phyloP scores from a whole-genome alignment of 2,888 invertebrate genomes.

The Meteorus cinctellus region DNA sequence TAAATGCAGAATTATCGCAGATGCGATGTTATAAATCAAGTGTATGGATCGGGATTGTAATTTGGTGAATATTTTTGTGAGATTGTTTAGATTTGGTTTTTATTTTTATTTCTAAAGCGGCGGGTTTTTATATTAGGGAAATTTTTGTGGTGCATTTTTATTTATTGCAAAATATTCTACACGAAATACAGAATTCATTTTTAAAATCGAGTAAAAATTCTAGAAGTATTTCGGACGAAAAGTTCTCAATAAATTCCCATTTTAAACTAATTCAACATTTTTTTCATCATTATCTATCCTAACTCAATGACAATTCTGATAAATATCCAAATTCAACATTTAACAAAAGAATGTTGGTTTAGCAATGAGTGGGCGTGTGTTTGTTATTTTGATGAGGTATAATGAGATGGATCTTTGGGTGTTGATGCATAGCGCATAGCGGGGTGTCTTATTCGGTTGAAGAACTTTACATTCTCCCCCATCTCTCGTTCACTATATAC shows the following conservation, averaged over 20 bases:
- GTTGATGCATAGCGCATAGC: slow-evolving; percentile 73
- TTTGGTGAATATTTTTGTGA: background rate
- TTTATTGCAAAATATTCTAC: too few species aligned
- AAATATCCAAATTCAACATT: slow-evolving; percentile 65
- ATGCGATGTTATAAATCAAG: background rate
- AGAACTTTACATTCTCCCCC: slow-evolving; percentile 52
- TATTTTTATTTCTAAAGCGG: background rate
- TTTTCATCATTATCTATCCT: too few species aligned
- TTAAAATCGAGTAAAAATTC: too few species aligned
- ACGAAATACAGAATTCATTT: too few species aligned
- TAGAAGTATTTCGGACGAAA: too few species aligned
- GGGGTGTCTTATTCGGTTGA: slow-evolving; percentile 63
- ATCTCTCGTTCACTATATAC: background rate
- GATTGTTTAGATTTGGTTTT: background rate
- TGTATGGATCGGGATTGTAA: background rate
- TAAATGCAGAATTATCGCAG: background rate
- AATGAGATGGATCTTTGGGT: slow-evolving; percentile 71
- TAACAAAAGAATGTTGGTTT: slow-evolving; percentile 71
- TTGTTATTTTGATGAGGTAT: slow-evolving; percentile 72
- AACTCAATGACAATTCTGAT: slow-evolving; percentile 65
- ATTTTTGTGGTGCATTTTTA: too few species aligned
- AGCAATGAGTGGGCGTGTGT: slow-evolving; percentile 66
- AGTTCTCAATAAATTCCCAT: too few species aligned
- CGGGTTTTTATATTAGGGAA: too few species aligned
- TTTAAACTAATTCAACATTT: too few species aligned